Percentiles rank a stretch among this genome's conserved stretches.
These are phyloP conservation scores for Athrips mouffetella DNA, from an alignment of 2,888 invertebrate species.

Conservation along the genomic window DNA sequence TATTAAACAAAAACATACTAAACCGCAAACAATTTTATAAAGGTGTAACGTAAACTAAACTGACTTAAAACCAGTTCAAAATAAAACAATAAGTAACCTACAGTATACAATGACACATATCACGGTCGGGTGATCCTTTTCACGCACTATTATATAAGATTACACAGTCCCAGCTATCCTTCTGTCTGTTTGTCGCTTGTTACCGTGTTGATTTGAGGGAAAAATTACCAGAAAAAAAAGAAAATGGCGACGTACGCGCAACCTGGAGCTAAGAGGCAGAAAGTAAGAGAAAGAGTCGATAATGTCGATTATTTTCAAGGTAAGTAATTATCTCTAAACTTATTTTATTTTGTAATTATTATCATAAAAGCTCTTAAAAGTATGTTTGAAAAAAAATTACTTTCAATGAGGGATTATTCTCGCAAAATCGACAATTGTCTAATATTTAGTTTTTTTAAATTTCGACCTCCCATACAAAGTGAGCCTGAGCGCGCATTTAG, in stretches of 20 bases:
- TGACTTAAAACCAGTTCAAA: slow-evolving; percentile 3
- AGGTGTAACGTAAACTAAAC: no score
- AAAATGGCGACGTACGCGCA: slow-evolving; percentile 45
- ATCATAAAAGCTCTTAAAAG: no score
- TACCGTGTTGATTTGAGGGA: neutral
- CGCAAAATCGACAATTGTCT: no score
- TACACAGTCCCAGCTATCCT: neutral
- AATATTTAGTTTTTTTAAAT: no score
- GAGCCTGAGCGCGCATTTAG: no score
- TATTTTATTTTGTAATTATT: no score
- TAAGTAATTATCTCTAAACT: slow-evolving; percentile 23
- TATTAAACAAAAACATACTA: no score
- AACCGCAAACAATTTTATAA: neutral
- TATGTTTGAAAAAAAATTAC: no score
- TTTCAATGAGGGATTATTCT: no score
- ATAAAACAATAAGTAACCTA: slow-evolving; percentile 8
- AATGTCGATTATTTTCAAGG: slow-evolving; percentile 64
- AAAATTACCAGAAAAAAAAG: neutral
- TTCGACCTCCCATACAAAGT: no score
- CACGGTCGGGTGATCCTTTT: slow-evolving; percentile 50
- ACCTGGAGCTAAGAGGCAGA: slow-evolving; percentile 55
- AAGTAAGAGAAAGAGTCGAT: slow-evolving; percentile 53
- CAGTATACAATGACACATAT: slow-evolving; percentile 23
- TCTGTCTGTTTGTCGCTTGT: slow-evolving; percentile 15
- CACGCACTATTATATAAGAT: slow-evolving; percentile 57